Percentiles rank a stretch among this genome's conserved stretches.
These are phyloP conservation scores for Nasonia longicornis DNA, from an alignment of 1,140 invertebrate genomes.

Conservation along the genomic window DNA sequence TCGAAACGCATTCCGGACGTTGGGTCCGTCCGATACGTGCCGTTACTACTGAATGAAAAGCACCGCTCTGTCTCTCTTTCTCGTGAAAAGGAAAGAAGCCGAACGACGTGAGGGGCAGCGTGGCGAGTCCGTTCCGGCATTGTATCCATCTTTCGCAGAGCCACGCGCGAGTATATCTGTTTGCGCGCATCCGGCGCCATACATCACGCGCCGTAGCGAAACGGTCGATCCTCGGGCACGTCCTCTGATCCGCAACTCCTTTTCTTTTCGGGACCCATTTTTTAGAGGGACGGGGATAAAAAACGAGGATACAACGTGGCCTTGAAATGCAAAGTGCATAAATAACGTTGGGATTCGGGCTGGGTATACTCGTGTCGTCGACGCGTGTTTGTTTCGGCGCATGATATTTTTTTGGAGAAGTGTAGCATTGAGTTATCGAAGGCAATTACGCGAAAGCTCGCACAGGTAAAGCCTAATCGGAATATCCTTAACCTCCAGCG, in stretches of 20 bases:
- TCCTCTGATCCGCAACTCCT: not conserved
- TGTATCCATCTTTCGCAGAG: not conserved
- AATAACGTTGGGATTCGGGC: slow-evolving; percentile 48
- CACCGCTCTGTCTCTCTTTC: not conserved
- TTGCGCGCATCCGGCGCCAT: not conserved
- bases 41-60: slow-evolving; percentile 28
- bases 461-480: not conserved
- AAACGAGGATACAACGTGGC: slow-evolving; percentile 6
- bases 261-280: slow-evolving; percentile 33
- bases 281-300: slow-evolving; percentile 34
- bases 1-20: not conserved
- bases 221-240: slow-evolving; percentile 31
- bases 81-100: not conserved
- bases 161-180: not conserved
- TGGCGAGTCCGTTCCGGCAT: not conserved
- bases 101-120: not conserved
- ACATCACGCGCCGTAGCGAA: slow-evolving; percentile 1
- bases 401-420: not conserved
- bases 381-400: not conserved
- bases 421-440: not conserved
- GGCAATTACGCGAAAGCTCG: not conserved
- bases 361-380: not conserved
- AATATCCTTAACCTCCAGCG: not conserved
- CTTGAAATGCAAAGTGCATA: slow-evolving; percentile 50
- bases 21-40: slow-evolving; percentile 25